A percentile compares a stretch with the other conserved stretches of the same genome.
These are phyloP conservation scores for Drosophila novamexicana DNA, from an alignment of 1,140 invertebrate species.

Conservation along the genomic window DNA sequence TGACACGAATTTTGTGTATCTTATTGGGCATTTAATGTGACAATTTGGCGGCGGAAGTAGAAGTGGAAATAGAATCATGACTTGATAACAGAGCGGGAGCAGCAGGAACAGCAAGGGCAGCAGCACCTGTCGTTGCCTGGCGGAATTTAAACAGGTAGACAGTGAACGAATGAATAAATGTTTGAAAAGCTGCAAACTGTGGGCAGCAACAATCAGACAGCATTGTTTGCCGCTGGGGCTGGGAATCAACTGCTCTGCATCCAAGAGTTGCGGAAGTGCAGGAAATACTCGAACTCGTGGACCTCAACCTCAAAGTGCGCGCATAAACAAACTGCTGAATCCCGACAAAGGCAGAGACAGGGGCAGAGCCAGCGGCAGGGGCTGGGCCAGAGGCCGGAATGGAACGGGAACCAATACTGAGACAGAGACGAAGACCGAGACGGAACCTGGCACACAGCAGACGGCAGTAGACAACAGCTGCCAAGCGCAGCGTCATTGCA, in stretches of 20 bases:
- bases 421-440: not conserved
- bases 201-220: constrained; percentile 51
- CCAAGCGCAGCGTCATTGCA: constrained; percentile 81
- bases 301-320: constrained; percentile 34
- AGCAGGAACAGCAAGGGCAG: not conserved
- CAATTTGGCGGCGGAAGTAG: constrained; percentile 14
- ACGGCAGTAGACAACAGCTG: constrained; percentile 69
- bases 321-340: constrained; percentile 53
- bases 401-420: not conserved
- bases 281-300: constrained; percentile 57
- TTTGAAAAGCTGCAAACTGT: constrained; percentile 71
- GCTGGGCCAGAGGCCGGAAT: not conserved
- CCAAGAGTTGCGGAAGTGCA: constrained; percentile 59
- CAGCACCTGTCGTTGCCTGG: constrained; percentile 48
- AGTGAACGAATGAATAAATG: constrained; percentile 10
- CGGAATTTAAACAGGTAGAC: constrained; percentile 51
- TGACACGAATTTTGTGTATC: constrained; percentile 9
- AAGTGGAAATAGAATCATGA: not conserved
- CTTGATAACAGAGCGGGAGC: not conserved
- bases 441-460: constrained; percentile 30
- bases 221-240: constrained; percentile 51
- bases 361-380: too few species aligned
- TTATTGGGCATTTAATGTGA: constrained; percentile 43
- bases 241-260: constrained; percentile 32
- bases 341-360: not conserved